Conservation (phyloP, 2,797 vertebrate genomes). For the Lophius americanus region DNA sequence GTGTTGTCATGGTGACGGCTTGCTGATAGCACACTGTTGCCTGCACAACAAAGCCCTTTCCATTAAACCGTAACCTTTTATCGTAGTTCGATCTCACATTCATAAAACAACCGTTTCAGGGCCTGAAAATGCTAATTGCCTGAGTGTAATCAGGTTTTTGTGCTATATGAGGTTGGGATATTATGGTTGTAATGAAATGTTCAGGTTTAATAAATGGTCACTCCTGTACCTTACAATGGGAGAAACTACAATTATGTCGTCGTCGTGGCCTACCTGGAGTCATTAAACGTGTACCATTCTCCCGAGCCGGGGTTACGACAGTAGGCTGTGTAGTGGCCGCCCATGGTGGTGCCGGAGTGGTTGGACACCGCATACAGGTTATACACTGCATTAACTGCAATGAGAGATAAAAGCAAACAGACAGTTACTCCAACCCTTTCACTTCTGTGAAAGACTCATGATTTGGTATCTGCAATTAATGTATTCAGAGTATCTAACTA, state of each 20-base stretch:
- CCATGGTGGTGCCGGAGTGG: constrained; percentile 98
- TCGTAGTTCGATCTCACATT: no score
- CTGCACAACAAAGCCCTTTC: no score
- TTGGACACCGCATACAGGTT: constrained; percentile 98
- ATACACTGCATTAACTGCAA: constrained; percentile 87
- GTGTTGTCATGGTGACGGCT: not conserved
- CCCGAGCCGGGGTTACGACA: constrained; percentile 91
- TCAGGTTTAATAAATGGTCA: not conserved
- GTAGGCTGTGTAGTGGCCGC: constrained; percentile 97
- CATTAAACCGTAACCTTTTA: no score
- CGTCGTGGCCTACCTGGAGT: constrained; percentile 88
- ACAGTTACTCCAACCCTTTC: not conserved
- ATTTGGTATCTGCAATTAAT: no score
- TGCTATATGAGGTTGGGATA: not conserved
- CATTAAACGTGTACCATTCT: constrained; percentile 97
- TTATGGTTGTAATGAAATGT: no score
- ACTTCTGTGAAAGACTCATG: no score
- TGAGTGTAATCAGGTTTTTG: not conserved
- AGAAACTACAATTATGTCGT: not conserved
- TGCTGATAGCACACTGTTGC: not conserved
- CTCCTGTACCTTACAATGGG: no score
- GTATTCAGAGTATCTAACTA: no score
- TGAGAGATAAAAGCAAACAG: constrained; percentile 14
- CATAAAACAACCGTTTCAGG: no score
- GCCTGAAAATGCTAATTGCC: no score